Evolutionary conservation across 2,797 vertebrate species (phyloP).

Genomic region (Lerista edwardsae): DNA sequence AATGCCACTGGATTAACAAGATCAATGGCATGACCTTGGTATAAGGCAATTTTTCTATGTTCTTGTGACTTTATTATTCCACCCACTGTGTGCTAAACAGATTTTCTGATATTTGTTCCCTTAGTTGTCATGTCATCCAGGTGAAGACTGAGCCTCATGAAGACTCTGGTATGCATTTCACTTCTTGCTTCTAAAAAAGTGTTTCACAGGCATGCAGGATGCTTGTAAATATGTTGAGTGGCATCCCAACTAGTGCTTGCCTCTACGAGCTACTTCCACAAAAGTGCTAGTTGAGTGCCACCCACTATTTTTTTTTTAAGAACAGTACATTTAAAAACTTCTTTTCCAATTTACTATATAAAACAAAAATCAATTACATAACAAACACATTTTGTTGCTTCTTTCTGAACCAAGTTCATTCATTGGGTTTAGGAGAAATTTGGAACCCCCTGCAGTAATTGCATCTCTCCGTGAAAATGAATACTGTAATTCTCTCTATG

Average conservation of each 20-base stretch:
- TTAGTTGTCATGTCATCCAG: constrained; percentile 72
- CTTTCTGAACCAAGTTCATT: too few relatives aligned
- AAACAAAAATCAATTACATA: too few relatives aligned
- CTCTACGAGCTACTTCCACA: too few relatives aligned
- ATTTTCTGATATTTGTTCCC: constrained; percentile 44
- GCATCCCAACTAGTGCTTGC: too few relatives aligned
- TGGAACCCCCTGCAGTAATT: background rate
- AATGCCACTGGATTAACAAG: background rate
- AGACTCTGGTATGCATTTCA: constrained; percentile 76
- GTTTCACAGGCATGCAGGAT: background rate
- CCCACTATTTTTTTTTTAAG: too few relatives aligned
- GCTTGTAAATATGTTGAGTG: too few relatives aligned
- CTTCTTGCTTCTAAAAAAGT: constrained; percentile 7
- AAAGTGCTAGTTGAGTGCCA: too few relatives aligned
- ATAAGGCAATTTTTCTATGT: background rate
- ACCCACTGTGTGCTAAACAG: constrained; percentile 4
- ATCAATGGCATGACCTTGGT: background rate
- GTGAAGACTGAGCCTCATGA: constrained; percentile 80
- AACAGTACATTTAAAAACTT: too few relatives aligned
- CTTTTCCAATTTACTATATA: too few relatives aligned
- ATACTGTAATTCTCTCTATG: background rate
- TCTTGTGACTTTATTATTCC: background rate
- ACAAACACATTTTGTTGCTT: background rate
- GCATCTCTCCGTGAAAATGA: background rate
- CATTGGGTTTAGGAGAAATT: background rate